Evolutionary conservation across 1,140 invertebrate species (phyloP), one percentile per base, ranked within the genome.

Genomic region (Cydia fagiglandana): DNA sequence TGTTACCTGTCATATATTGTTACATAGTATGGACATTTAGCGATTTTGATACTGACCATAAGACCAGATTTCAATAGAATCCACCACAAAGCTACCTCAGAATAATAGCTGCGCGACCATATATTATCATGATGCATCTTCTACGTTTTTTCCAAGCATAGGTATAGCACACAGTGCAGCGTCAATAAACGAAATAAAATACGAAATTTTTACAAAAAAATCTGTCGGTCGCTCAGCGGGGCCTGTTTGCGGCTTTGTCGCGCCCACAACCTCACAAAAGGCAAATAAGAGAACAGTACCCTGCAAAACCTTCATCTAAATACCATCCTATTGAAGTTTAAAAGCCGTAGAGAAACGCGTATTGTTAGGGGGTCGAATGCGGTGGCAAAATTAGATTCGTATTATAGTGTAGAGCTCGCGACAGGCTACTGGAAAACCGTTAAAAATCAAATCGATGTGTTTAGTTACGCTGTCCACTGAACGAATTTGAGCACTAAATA

Each of bases 241-340:
- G 86, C 79, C 87, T 90, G 88, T 90, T 91, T 92, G 91, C 85
- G 91, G 90, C 87, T 88, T 89, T 91, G 91, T 92, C 91, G 91
- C 88, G 91, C 91, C 91, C 91, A 91, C 91, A 87, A 88, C 80
- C 82, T 79, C 77, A 91, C 91, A 92, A 92, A 88, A 85, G 89
- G 88, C 90, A 92, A 92, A 91, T 92, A 92, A 91, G 88, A 89
- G 91, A 91, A 92, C 89, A 91, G 82, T 91, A 77, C 84, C 78
- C 82, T 70, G 68, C 76, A 77, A 92, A 91, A 92, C 91, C 88
- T 87, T 86, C 86, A 91, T 89, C 88, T 91, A 92, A 91, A 91
- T 91, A 90, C 84, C 81, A 78, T 84, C 80, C 88, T 87, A 91
- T 92, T 91, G 86, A 91, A 75, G 90, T 91, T 92, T 92, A 92